Evolutionary conservation across 2,113 vertebrate genomes (phyloP), one percentile per base, ranked within the genome.

Genomic region (Albula glossodonta): DNA sequence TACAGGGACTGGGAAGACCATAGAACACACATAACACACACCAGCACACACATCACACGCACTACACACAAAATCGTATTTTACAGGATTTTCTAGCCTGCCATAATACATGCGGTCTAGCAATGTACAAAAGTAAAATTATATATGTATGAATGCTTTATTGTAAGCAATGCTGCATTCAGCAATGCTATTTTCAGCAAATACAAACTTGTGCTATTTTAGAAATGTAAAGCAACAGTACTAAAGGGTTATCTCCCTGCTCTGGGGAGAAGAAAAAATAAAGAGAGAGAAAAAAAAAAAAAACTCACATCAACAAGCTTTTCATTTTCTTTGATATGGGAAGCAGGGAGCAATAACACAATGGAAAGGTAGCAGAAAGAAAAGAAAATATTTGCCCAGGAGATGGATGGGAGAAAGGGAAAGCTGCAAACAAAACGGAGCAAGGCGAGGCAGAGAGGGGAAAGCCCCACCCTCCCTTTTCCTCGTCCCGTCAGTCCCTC

Each of bases 401-500:
- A 41, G 31, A 41, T 41, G 1, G 31, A 41, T 41, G 31, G 31
- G 31, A 9, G 12, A 41, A 9, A 60, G 57, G 17, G 7, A 41
- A 60, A 31, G 74, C 60, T 22, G 60, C 60, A 63, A 19, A 19
- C 60, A 80, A 48, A 25, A 57, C 31, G 31, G 31, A 41, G 31
- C 31, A 41, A 41, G 31, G 31, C 31, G 31, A 41, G 31, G 31
- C 31, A 41, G 31, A 41, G 31, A 41, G 31, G 19, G 86, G 51
- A 22, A 70, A 15, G 13, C 74, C 5, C 11, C 51, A 53, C 22
- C 60, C 56, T 12, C 11, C 8, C 3, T 15, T 60, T 60, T 13
- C 56, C 56, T 60, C 63, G 8, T n/a, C 70, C 31, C 22, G 15
- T 49, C 9, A 22, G 70, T 7, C 3, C 41, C 89, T 87, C 95